Base-by-base conservation (phyloP, 2,113 vertebrate genomes). In the Chiloscyllium plagiosum region DNA sequence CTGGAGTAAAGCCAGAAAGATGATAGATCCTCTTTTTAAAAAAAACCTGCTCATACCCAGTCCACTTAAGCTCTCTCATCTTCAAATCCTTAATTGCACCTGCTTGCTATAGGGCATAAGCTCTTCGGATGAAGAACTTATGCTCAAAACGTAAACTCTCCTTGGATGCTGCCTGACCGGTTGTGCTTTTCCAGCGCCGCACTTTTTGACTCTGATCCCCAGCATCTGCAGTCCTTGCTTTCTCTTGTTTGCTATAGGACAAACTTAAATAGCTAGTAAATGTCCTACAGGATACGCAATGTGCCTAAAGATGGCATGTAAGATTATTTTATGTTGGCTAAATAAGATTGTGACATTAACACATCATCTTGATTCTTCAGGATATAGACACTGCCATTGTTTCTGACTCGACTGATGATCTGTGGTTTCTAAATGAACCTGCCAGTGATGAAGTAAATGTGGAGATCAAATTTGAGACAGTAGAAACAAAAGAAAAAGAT, bases 351-450 rank as follows among this genome's bases (percentile, higher is more conserved):
- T 50, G 50, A 13, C 7, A 69, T 10, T 76, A 56, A 78, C 29
- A 6, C 24, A 78, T 33, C 4, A 29, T 97, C 96, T 98, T 97
- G 97, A 97, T 97, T 96, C 97, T 29, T 65, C 97, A 99, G 99
- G 99, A 99, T 96, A 97, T 99, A 95, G 99, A 99, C 97, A 99
- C 99, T 19, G 99, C 98, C 37, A 96, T 99, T 24, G 99, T 99
- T 96, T 99, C 99, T 0, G 99, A 99, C 97, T 99, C 99, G 96
- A 99, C 99, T 0, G 99, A 99, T 65, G 99, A 99, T 96, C 97
- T 99, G 95, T 99, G 98, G 98, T 98, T 99, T 97, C 97, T 99
- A 96, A 99, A 98, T 0, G 99, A 99, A 96, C 98, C 97, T 0
- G 98, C 97, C 33, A 97, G 98, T 2, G 99, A 99, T 95, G 99